phyloP scores from a whole-genome alignment of 1,140 invertebrate genomes.

The Aplysia californica region DNA sequence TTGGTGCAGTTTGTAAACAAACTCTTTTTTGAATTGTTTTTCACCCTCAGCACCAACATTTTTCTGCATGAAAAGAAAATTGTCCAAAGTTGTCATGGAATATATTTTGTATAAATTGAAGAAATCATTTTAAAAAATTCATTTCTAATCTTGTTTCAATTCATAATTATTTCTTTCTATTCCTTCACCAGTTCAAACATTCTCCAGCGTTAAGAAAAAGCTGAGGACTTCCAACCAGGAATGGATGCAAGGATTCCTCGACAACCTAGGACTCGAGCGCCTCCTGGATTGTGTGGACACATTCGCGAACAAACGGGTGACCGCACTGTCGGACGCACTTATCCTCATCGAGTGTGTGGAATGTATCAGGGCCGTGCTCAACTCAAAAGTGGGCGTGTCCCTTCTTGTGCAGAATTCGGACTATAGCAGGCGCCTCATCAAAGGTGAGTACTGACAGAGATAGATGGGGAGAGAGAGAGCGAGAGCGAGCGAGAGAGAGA shows the following conservation, averaged over 20 bases:
- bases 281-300: conserved; percentile 69
- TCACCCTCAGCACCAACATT: too few relatives aligned
- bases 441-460: conserved; percentile 64
- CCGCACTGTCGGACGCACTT: conserved; percentile 11
- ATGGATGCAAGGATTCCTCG: conserved; percentile 71
- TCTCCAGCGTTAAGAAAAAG: conserved; percentile 66
- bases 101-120: too few relatives aligned
- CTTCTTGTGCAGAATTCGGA: conserved; percentile 68
- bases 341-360: conserved; percentile 19
- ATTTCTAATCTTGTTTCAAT: too few relatives aligned
- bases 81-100: too few relatives aligned
- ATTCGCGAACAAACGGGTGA: conserved; percentile 50
- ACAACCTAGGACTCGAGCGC: conserved; percentile 67
- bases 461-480: too few relatives aligned
- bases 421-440: conserved; percentile 66
- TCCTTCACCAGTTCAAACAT: conserved; percentile 59
- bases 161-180: neutral
- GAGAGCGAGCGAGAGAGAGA: too few relatives aligned
- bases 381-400: conserved; percentile 69
- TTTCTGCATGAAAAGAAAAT: too few relatives aligned
- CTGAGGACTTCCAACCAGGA: conserved; percentile 59
- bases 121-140: too few relatives aligned
- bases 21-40: too few relatives aligned
- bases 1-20: too few relatives aligned
- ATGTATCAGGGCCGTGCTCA: conserved; percentile 68